Evolutionary conservation across 2,888 invertebrate genomes (phyloP).

Genomic region (Salpingus planirostris): DNA sequence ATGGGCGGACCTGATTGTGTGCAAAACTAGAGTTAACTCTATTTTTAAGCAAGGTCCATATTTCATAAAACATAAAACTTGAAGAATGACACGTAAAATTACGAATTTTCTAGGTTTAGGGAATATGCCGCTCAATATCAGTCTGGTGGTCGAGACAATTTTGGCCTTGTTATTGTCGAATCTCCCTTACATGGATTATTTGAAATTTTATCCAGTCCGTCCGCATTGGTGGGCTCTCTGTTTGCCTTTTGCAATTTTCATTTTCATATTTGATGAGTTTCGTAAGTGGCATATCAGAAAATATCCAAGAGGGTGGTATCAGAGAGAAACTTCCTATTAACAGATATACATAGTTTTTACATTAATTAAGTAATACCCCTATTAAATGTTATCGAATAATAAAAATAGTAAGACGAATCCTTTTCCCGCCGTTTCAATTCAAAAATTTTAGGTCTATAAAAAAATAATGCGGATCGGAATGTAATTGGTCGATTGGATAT

Average conservation of each 20-base stretch:
- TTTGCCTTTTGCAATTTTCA: slow-evolving; percentile 65
- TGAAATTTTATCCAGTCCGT: slow-evolving; percentile 63
- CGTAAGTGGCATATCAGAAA: slow-evolving; percentile 64
- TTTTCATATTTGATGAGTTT: slow-evolving; percentile 70
- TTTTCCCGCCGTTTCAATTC: no score
- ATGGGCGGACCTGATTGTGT: slow-evolving; percentile 70
- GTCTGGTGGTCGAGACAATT: slow-evolving; percentile 54
- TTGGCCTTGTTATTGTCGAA: slow-evolving; percentile 60
- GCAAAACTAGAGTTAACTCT: slow-evolving; percentile 70
- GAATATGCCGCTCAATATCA: slow-evolving; percentile 55
- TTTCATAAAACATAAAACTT: no score
- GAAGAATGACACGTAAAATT: not conserved
- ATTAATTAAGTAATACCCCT: no score
- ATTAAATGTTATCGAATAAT: no score
- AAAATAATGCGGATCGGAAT: no score
- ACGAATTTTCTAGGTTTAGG: slow-evolving; percentile 44
- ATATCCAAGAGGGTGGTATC: slow-evolving; percentile 63
- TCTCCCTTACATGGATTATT: slow-evolving; percentile 51
- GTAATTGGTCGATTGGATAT: no score
- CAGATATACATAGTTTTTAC: no score
- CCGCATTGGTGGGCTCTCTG: slow-evolving; percentile 50
- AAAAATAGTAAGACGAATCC: no score
- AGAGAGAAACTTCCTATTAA: slow-evolving; percentile 67
- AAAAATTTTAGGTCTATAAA: no score
- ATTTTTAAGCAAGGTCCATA: slow-evolving; percentile 64